A percentile compares a stretch with the other conserved stretches of the same genome.
Conservation (phyloP, 1,140 invertebrate genomes). For the Zaprionus ornatus region DNA sequence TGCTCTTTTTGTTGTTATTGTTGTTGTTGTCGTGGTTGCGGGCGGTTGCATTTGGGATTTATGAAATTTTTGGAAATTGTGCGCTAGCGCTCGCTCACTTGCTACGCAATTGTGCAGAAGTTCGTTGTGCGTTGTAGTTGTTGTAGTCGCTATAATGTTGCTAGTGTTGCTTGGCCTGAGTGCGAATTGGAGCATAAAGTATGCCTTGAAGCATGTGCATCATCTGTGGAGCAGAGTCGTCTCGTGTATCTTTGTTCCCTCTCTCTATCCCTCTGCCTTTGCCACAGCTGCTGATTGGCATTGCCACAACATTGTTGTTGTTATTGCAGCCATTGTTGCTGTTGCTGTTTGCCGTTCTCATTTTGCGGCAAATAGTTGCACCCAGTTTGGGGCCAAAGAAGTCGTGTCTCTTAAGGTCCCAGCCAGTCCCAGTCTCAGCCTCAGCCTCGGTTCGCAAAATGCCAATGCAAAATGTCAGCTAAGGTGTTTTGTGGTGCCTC, state of each 20-base stretch:
- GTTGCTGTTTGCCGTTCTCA: background rate
- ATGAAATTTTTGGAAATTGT: slow-evolving; percentile 72
- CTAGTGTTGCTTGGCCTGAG: slow-evolving; percentile 53
- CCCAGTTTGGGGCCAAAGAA: background rate
- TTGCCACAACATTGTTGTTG: background rate
- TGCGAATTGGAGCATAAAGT: slow-evolving; percentile 81
- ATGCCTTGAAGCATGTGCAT: slow-evolving; percentile 67
- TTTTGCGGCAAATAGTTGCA: background rate
- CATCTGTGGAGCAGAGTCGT: slow-evolving; percentile 37
- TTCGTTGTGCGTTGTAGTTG: slow-evolving; percentile 39
- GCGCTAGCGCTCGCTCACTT: slow-evolving; percentile 23
- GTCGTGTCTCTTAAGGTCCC: slow-evolving; percentile 1
- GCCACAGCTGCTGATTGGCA: slow-evolving; percentile 28
- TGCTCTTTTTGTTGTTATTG: background rate
- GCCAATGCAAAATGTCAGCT: slow-evolving; percentile 71
- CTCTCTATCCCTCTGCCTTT: slow-evolving; percentile 15
- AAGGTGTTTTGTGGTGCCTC: slow-evolving; percentile 3
- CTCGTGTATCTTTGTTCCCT: slow-evolving; percentile 18
- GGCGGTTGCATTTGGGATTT: slow-evolving; percentile 75
- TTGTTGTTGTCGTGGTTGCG: slow-evolving; percentile 49
- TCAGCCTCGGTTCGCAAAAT: slow-evolving; percentile 35
- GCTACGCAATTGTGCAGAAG: slow-evolving; percentile 77
- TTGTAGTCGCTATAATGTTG: slow-evolving; percentile 14
- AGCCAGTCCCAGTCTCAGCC: background rate
- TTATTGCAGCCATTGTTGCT: background rate